Conservation (phyloP, 2,113 vertebrate genomes). For the Petrocephalus zakoni region DNA sequence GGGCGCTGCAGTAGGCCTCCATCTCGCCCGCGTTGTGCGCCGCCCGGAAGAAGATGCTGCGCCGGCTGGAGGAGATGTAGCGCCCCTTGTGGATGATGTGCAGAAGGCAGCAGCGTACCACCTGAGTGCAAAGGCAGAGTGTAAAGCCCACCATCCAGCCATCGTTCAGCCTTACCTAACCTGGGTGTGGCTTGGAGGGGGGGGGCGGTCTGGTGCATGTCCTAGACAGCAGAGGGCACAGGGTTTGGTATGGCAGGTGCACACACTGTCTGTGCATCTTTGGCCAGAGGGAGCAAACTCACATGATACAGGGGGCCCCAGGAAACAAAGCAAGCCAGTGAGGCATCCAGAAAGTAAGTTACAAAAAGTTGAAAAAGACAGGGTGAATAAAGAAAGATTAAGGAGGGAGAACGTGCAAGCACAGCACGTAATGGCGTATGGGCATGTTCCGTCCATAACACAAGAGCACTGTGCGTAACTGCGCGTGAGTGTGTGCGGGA, state of each 20-base stretch:
- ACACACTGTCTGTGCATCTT: background rate
- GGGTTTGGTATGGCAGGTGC: background rate
- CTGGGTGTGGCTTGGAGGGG: background rate
- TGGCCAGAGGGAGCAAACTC: background rate
- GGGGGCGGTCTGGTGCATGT: background rate
- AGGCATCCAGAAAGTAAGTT: background rate
- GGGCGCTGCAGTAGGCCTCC: slow-evolving; percentile 78
- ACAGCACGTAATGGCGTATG: background rate
- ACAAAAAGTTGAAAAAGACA: too few relatives aligned
- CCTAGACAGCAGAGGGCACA: background rate
- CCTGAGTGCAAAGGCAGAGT: slow-evolving; percentile 40
- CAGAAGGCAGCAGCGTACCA: slow-evolving; percentile 75
- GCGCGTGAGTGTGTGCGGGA: too few relatives aligned
- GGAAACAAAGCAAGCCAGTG: background rate
- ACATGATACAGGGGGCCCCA: background rate
- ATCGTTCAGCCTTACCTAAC: background rate
- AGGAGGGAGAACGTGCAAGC: too few relatives aligned
- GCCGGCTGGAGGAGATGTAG: slow-evolving; percentile 76
- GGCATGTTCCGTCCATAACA: too few relatives aligned
- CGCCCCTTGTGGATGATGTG: slow-evolving; percentile 82
- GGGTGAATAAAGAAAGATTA: too few relatives aligned
- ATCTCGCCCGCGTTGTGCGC: slow-evolving; percentile 77
- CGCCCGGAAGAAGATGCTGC: slow-evolving; percentile 81
- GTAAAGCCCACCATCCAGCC: background rate
- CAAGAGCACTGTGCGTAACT: too few relatives aligned